Evolutionary conservation across 1,140 invertebrate genomes (phyloP), one percentile per base, ranked within the genome.

Genomic region (Monomorium pharaonis): DNA sequence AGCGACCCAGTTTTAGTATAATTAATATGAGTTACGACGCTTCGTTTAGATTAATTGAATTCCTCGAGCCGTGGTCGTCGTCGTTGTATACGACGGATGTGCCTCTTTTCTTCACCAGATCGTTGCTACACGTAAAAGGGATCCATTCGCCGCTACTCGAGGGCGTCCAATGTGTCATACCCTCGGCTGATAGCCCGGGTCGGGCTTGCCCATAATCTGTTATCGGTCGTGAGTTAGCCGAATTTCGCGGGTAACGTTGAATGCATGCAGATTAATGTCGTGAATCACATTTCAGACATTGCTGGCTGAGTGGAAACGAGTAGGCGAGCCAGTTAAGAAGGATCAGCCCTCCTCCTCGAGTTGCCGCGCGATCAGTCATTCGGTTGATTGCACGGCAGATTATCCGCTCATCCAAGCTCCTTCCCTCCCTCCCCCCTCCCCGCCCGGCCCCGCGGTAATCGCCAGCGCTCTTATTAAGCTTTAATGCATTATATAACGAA

Each of bases 41-140:
- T n/a, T 83, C 78, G 51, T 81, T 72, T 56, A 74, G 51, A 74
- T 83, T 83, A 83, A 83, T 83, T 83, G 67, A 47, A 83, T 83
- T 58, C 37, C 78, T 44, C 37, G 16, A 42, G 33, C 37, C 21
- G 33, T 69, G 49, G 54, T 56, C 49, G 21, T 58, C 33, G 27
- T 33, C 18, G 24, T 3, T 18, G n/a, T 10, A 14, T 65, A 7
- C 49, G 42, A 7, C 2, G 14, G 44, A n/a, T 16, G 14, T 67
- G 21, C 4, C 4, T 4, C n/a, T 54, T 67, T 33, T 30, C 24
- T 47, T 65, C 21, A 21, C 16, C 16, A 6, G 67, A 83, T 72
- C 37, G 14, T 74, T 12, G 49, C 0, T 14, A 44, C 16, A n/a
- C 58, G 16, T 18, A 5, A 9, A 54, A 6, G 27, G n/a, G n/a